A percentile compares a stretch with the other conserved stretches of the same genome.
These are phyloP conservation scores for Escarpia spicata DNA, from an alignment of 2,888 invertebrate genomes.

Conservation along the genomic window DNA sequence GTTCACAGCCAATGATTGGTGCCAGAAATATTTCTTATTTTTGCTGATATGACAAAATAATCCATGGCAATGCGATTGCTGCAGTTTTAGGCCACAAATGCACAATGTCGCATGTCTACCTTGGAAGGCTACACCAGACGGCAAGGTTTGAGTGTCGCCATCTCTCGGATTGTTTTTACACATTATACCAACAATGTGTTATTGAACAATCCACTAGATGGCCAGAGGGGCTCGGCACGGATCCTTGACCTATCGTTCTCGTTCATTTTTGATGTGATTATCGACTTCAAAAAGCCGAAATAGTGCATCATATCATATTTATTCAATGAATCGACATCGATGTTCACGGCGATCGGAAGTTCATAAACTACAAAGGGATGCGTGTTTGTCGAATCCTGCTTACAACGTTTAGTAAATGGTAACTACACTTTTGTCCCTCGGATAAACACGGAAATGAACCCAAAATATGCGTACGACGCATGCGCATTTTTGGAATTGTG, in stretches of 20 bases:
- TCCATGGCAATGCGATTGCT: no score
- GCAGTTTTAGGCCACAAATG: not conserved
- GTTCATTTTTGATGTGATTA: not conserved
- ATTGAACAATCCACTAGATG: not conserved
- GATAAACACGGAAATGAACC: constrained; percentile 10
- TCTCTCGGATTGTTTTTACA: not conserved
- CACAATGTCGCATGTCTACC: not conserved
- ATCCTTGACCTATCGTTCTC: constrained; percentile 12
- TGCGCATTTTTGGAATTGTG: constrained; percentile 17
- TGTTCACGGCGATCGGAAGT: not conserved
- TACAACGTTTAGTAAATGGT: constrained; percentile 10
- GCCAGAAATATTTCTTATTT: no score
- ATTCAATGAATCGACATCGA: constrained; percentile 9
- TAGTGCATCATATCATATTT: not conserved
- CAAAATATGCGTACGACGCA: not conserved
- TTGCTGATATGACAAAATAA: no score
- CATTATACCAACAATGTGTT: not conserved
- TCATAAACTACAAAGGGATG: not conserved
- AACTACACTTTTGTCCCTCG: constrained; percentile 5
- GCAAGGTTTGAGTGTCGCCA: not conserved
- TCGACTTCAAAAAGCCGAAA: constrained; percentile 12
- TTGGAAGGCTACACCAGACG: not conserved
- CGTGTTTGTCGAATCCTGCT: not conserved
- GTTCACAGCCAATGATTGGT: no score
- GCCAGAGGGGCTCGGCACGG: not conserved